phyloP scores from a whole-genome alignment of 2,888 invertebrate species.

The Tetrapedia diversipes region DNA sequence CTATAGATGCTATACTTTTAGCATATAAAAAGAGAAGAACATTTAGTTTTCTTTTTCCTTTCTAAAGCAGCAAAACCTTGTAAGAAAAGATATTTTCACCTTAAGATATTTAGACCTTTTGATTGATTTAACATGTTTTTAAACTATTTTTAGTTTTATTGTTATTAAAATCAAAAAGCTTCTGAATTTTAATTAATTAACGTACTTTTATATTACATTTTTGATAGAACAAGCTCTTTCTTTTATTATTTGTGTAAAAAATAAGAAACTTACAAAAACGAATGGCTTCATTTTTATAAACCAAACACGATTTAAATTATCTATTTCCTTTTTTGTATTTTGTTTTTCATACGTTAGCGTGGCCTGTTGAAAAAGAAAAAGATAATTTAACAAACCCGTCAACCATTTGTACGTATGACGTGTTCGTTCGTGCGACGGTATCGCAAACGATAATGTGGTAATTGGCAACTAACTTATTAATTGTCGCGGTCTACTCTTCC shows the following conservation, averaged over 20 bases:
- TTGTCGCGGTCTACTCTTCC: conserved; percentile 7
- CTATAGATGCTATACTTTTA: too few species aligned
- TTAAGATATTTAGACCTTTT: too few species aligned
- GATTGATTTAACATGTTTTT: too few species aligned
- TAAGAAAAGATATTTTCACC: too few species aligned
- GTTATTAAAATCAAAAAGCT: too few species aligned
- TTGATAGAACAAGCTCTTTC: background rate
- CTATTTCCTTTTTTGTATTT: conserved; percentile 5
- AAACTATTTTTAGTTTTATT: too few species aligned
- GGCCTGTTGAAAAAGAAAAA: background rate
- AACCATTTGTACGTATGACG: conserved; percentile 14
- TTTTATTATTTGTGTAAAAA: background rate
- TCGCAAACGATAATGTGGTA: conserved; percentile 29
- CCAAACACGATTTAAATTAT: background rate
- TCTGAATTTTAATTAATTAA: too few species aligned
- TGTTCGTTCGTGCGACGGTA: conserved; percentile 28
- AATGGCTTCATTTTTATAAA: background rate
- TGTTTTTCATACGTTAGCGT: background rate
- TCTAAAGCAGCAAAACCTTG: too few species aligned
- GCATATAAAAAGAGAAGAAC: too few species aligned
- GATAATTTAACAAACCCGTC: conserved; percentile 25
- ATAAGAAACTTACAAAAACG: background rate
- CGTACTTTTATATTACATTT: background rate
- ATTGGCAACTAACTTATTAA: conserved; percentile 42
- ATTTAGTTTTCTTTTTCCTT: too few species aligned